Evolutionary conservation across 2,797 vertebrate genomes (phyloP).

Genomic region (Takifugu ocellatus): DNA sequence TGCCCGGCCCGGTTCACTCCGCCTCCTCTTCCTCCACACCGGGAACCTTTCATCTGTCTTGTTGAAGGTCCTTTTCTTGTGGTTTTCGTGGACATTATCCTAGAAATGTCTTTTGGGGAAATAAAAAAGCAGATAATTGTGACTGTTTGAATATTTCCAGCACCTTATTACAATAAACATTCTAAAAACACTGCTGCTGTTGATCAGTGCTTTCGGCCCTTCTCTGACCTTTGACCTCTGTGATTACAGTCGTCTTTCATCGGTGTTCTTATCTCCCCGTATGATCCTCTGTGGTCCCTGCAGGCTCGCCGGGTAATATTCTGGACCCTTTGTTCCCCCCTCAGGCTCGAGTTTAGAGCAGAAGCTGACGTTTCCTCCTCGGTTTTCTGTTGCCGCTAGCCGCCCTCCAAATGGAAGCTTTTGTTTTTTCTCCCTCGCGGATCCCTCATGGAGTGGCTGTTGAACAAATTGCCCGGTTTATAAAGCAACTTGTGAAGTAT

Average conservation of each 20-base stretch:
- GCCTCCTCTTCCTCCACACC: constrained; percentile 46
- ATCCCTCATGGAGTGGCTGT: background rate
- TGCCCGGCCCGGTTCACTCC: constrained; percentile 52
- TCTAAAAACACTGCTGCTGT: constrained; percentile 26
- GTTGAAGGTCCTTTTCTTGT: constrained; percentile 32
- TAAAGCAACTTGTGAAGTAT: background rate
- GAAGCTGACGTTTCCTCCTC: too few species aligned
- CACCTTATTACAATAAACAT: constrained; percentile 76
- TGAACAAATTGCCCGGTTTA: background rate
- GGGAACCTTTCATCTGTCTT: constrained; percentile 44
- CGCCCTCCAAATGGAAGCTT: background rate
- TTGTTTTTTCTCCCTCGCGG: background rate
- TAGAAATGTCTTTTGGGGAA: constrained; percentile 18
- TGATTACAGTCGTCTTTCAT: too few species aligned
- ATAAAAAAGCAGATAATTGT: constrained; percentile 41
- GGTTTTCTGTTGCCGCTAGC: background rate
- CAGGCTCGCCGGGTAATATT: too few species aligned
- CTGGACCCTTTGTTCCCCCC: too few species aligned
- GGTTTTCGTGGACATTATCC: constrained; percentile 15
- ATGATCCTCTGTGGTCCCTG: too few species aligned
- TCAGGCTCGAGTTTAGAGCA: too few species aligned
- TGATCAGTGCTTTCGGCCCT: background rate
- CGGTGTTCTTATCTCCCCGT: too few species aligned
- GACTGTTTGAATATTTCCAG: constrained; percentile 59
- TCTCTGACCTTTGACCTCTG: too few species aligned